Evolutionary conservation across 2,888 invertebrate genomes (phyloP).

Genomic region (Gerris lacustris): DNA sequence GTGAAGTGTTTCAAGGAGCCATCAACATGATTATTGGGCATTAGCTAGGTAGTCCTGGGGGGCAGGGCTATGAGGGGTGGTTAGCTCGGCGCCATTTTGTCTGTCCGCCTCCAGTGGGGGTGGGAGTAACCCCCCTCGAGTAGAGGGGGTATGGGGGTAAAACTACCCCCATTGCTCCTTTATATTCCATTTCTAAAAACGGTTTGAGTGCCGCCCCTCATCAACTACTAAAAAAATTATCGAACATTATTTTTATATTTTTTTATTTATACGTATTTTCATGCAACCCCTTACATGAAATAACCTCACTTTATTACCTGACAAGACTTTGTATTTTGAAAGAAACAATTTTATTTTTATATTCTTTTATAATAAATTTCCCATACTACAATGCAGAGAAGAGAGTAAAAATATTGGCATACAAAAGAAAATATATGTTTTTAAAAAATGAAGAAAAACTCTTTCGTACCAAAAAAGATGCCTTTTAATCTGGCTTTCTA

Average conservation of each 20-base stretch:
- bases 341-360: no score
- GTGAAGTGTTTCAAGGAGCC: slow-evolving; percentile 1
- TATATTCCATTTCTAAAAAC: background rate
- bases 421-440: no score
- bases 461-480: no score
- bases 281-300: background rate
- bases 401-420: no score
- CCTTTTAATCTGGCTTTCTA: no score
- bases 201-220: background rate
- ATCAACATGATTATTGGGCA: background rate
- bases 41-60: background rate
- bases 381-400: no score
- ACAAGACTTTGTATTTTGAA: background rate
- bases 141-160: no score
- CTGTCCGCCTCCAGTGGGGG: background rate
- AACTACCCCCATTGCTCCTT: background rate
- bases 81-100: background rate
- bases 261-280: background rate
- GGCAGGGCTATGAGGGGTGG: background rate
- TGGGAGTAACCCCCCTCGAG: background rate
- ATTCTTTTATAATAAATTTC: no score
- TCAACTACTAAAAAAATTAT: background rate
- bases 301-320: slow-evolving; percentile 3
- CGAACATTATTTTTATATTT: background rate
- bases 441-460: no score